Evolutionary conservation across 30 jellyfish, hydroid and myxozoan genomes (phyloP), one percentile per base, ranked within the genome.

Genomic region (Cassiopea xamachana): DNA sequence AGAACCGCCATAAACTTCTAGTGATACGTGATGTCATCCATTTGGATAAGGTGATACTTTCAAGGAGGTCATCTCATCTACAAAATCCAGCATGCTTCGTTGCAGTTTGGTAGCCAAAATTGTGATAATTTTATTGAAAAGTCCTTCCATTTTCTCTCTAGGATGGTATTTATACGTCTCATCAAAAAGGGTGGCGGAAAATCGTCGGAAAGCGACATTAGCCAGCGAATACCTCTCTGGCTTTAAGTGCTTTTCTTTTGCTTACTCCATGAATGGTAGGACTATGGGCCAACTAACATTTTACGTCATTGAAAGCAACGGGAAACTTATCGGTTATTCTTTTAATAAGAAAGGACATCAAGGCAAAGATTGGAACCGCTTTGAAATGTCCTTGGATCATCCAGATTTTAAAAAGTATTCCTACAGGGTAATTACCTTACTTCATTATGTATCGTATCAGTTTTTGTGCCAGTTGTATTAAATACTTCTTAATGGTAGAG

Each of bases 281-380:
- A 9, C 19, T 82, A 84, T 90, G 58, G 92, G 89, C 16, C 50
- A 60, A 44, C 80, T 90, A 55, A 87, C 76, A 48, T 49, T 82
- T 43, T 82, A 50, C 48, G 72, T 82, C 1, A 69, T 58, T 8
- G 59, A 73, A 68, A 43, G 73, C 45, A 49, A 70, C 45, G 90
- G 90, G 4, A 39, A 82, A 48, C 58, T 73, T 82, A 8, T 62
- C 44, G 74, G 67, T 46, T 75, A 69, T 48, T 9, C 50, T 55
- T 90, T 90, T 90, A 49, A 81, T 16, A 82, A 80, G 77, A 83
- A 80, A 13, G 85, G 89, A 6, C 97, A 90, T 75, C 97, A 90
- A 82, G 97, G 97, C 39, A 90, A 90, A 39, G 85, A 79, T 27
- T 90, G 97, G 97, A 60, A 49, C 10, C 93, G 69, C 2, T 90